phyloP scores from a whole-genome alignment of 2,888 invertebrate genomes.

The Embidobia sp. region DNA sequence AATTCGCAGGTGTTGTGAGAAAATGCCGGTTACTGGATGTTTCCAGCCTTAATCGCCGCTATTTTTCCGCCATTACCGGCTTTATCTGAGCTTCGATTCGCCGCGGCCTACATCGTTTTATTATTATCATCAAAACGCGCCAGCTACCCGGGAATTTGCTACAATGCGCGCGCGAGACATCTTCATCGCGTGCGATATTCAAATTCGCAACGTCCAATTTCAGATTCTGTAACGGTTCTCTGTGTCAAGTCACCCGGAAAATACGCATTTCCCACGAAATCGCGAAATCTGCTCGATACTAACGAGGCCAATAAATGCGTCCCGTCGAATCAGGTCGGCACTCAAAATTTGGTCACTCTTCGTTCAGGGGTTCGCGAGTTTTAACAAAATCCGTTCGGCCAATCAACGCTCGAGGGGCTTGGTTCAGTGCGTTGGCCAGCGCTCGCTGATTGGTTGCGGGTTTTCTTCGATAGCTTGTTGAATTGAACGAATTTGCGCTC shows the following conservation, averaged over 20 bases:
- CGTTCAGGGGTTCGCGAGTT: too few relatives aligned
- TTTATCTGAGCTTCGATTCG: constrained; percentile 70
- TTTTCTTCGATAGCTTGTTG: too few relatives aligned
- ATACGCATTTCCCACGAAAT: constrained; percentile 8
- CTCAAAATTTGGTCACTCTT: too few relatives aligned
- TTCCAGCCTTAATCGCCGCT: constrained; percentile 79
- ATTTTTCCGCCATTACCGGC: constrained; percentile 79
- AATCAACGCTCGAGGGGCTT: too few relatives aligned
- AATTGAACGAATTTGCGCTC: too few relatives aligned
- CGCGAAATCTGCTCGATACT: too few relatives aligned
- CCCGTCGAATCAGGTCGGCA: too few relatives aligned
- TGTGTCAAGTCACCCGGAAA: constrained; percentile 10
- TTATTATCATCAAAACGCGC: constrained; percentile 54
- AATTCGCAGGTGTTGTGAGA: constrained; percentile 80
- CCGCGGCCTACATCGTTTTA: constrained; percentile 58
- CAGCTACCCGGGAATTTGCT: constrained; percentile 48
- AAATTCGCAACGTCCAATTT: constrained; percentile 38
- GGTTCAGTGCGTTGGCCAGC: too few relatives aligned
- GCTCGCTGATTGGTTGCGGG: too few relatives aligned
- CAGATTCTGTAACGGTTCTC: constrained; percentile 16
- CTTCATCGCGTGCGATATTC: constrained; percentile 47
- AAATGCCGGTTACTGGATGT: constrained; percentile 78
- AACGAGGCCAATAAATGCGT: too few relatives aligned
- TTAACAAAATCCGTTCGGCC: too few relatives aligned
- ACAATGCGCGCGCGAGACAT: constrained; percentile 37